Base-by-base conservation (phyloP, 2,113 vertebrate species). In the Dicerorhinus sumatrensis region DNA sequence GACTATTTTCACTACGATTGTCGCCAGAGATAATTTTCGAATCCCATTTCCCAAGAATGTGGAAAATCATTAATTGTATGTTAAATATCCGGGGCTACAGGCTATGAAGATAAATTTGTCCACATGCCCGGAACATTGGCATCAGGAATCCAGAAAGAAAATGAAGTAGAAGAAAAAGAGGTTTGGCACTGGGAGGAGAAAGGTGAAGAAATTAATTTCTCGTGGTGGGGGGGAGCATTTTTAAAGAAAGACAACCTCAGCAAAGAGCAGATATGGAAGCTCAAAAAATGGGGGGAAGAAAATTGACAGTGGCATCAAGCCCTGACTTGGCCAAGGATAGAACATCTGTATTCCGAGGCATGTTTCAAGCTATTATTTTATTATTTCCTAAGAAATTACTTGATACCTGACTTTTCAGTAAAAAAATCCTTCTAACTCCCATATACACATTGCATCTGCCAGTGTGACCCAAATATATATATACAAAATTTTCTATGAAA, bases 301-400 rank as follows among this genome's bases (percentile, higher is more conserved):
- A n/a, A 62, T 17, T 56, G 33, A 54, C 25, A 60, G 4, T 23
- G 11, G 2, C 27, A 83, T 21, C 8, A 83, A 87, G 3, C 6
- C 23, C 4, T n/a, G 31, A 58, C 31, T 77, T 11, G 70, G 20
- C 3, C 54, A 93, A 54, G 36, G 17, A 42, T 21, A 91, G 33
- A 21, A 25, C 10, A 62, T 51, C 12, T 33, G 33, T 65, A 54
- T 65, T 18, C 51, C 48, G 65, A 46, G 39, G 1, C 13, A 60
- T 58, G 17, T 60, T 91, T 72, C 51, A 51, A 87, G 33, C 1
- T 93, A 46, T 23, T 46, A 56, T 82, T 83, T 89, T 96, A 51
- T 75, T 87, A 48, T 86, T 89, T 51, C 18, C 36, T 21, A 54
- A 75, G n/a, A 93, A 94, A n/a, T 63, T 84, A 76, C 58, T 83